These are phyloP conservation scores for Tinea pellionella DNA, from an alignment of 2,888 invertebrate species.

Conservation along the genomic window DNA sequence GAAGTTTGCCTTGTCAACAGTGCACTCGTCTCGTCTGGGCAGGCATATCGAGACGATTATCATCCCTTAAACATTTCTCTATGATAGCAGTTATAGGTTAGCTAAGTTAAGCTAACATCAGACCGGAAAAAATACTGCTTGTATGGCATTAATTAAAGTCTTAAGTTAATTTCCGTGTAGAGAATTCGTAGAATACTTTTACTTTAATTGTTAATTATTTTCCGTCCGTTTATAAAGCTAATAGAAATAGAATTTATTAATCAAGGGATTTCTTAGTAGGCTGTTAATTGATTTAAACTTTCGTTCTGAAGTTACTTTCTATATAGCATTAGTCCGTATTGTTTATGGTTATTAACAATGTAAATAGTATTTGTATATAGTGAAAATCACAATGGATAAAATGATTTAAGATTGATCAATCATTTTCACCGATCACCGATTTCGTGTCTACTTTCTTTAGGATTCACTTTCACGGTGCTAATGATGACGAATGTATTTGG, in stretches of 20 bases:
- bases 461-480: constrained; percentile 32
- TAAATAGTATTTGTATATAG: neutral
- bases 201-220: neutral
- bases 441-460: constrained; percentile 19
- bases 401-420: constrained; percentile 27
- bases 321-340: neutral
- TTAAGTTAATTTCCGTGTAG: neutral
- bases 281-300: neutral
- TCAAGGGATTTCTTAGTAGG: neutral
- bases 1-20: too few relatives aligned
- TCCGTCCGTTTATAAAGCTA: neutral
- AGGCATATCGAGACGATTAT: too few relatives aligned
- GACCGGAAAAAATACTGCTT: constrained; percentile 16
- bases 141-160: neutral
- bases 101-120: too few relatives aligned
- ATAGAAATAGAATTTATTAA: neutral
- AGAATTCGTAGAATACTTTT: neutral
- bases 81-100: too few relatives aligned
- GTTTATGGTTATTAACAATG: neutral
- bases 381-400: neutral
- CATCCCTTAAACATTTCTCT: too few relatives aligned
- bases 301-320: neutral
- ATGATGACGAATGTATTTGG: constrained; percentile 22
- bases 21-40: too few relatives aligned
- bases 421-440: constrained; percentile 31